A percentile compares a stretch with the other conserved stretches of the same genome.
phyloP scores from a whole-genome alignment of 1,140 invertebrate species.

The Amyelois transitella region DNA sequence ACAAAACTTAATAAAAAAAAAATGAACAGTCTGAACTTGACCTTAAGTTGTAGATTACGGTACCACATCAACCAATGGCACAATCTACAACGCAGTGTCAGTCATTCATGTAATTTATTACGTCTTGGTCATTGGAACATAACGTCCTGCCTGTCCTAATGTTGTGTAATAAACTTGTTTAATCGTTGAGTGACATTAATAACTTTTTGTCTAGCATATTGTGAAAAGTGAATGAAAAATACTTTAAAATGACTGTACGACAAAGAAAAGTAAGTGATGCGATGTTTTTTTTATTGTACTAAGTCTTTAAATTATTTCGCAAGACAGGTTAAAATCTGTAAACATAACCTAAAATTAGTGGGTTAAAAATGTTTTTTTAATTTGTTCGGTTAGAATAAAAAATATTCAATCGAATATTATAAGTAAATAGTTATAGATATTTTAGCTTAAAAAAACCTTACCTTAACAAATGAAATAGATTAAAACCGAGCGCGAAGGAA shows the following conservation, averaged over 20 bases:
- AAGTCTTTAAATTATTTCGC: no score
- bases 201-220: not conserved
- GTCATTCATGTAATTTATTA: no score
- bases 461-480: no score
- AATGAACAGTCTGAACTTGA: not conserved
- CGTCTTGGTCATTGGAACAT: not conserved
- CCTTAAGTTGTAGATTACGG: not conserved
- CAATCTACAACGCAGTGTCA: not conserved
- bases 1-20: not conserved
- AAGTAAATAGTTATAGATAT: no score
- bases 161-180: not conserved
- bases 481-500: no score
- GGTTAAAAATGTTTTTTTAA: no score
- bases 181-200: not conserved
- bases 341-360: no score
- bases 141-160: not conserved
- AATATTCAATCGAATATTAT: no score
- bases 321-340: no score
- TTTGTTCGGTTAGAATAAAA: no score
- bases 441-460: no score
- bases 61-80: not conserved
- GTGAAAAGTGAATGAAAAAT: not conserved
- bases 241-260: conserved; percentile 17
- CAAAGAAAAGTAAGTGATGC: conserved; percentile 37
- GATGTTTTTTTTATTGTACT: no score